These are phyloP conservation scores for Fragum whitleyi DNA, from an alignment of 2,888 invertebrate species.

Conservation along the genomic window DNA sequence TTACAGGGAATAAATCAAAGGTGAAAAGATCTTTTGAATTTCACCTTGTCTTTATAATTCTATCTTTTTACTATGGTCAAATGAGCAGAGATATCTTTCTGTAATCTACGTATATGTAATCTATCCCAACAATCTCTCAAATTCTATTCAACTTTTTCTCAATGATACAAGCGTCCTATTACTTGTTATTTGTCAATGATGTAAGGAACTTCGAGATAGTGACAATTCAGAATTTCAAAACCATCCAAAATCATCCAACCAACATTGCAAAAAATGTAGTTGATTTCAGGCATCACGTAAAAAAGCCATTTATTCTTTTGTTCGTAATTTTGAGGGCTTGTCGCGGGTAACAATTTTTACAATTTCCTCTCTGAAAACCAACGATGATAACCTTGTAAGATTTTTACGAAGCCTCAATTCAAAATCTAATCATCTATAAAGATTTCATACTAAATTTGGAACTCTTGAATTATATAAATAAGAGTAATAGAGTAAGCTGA, in stretches of 20 bases:
- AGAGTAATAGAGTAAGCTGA: too few relatives aligned
- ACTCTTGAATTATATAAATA: too few relatives aligned
- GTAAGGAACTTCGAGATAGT: constrained; percentile 53
- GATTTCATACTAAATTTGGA: too few relatives aligned
- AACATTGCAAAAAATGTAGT: constrained; percentile 25
- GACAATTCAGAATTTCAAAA: constrained; percentile 47
- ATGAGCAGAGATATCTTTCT: constrained; percentile 8
- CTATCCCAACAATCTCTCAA: constrained; percentile 14
- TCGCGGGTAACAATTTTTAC: constrained; percentile 12
- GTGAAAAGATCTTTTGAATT: constrained; percentile 26
- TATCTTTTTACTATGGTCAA: constrained; percentile 28
- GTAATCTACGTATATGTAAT: constrained; percentile 4
- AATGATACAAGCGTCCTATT: constrained; percentile 51
- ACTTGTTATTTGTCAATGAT: constrained; percentile 60
- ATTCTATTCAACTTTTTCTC: constrained; percentile 30
- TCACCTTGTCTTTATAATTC: constrained; percentile 30
- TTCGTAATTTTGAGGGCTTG: constrained; percentile 3
- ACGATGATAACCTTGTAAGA: not conserved
- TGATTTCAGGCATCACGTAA: constrained; percentile 43
- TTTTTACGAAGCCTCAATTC: too few relatives aligned
- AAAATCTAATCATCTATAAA: too few relatives aligned
- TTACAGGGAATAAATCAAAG: constrained; percentile 40
- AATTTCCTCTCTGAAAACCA: constrained; percentile 2
- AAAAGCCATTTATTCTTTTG: constrained; percentile 32
- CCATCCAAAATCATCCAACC: constrained; percentile 25